Percentiles rank a stretch among this genome's conserved stretches.
These are phyloP conservation scores for Sminthurides aquaticus DNA, from an alignment of 2,888 invertebrate species.

Conservation along the genomic window DNA sequence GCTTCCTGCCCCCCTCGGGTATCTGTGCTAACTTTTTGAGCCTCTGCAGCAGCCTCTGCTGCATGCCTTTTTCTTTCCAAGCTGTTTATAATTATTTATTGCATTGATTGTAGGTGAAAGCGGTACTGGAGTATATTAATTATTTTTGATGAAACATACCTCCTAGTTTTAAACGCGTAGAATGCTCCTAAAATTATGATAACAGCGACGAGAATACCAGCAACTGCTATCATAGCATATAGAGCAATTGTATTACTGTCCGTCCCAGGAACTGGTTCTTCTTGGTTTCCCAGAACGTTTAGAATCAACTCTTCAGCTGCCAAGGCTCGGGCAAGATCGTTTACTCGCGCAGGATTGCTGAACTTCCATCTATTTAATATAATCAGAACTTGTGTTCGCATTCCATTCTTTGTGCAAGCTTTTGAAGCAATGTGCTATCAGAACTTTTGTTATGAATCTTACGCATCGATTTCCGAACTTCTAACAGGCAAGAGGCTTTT, in stretches of 20 bases:
- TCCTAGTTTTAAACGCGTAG: conserved; percentile 54
- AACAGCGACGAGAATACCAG: conserved; percentile 52
- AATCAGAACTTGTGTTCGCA: too few relatives aligned
- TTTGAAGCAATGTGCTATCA: too few relatives aligned
- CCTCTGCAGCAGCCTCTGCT: neutral
- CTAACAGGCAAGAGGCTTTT: neutral
- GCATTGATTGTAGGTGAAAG: too few relatives aligned
- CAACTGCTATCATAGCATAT: conserved; percentile 51
- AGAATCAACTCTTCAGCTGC: neutral
- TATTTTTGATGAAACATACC: conserved; percentile 51
- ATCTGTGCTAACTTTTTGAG: conserved; percentile 21
- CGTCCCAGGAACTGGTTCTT: neutral
- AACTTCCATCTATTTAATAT: neutral
- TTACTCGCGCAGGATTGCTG: neutral
- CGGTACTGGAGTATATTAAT: too few relatives aligned
- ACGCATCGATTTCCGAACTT: neutral
- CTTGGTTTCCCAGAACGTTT: neutral
- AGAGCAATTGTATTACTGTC: neutral
- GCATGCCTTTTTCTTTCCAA: too few relatives aligned
- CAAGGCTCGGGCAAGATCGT: neutral
- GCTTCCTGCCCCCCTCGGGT: neutral
- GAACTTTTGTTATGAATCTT: too few relatives aligned
- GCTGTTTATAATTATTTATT: too few relatives aligned
- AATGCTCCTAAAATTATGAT: conserved; percentile 53
- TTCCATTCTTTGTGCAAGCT: too few relatives aligned